Base-by-base conservation (phyloP, 2,797 vertebrate genomes). In the Gephyroberyx darwinii region DNA sequence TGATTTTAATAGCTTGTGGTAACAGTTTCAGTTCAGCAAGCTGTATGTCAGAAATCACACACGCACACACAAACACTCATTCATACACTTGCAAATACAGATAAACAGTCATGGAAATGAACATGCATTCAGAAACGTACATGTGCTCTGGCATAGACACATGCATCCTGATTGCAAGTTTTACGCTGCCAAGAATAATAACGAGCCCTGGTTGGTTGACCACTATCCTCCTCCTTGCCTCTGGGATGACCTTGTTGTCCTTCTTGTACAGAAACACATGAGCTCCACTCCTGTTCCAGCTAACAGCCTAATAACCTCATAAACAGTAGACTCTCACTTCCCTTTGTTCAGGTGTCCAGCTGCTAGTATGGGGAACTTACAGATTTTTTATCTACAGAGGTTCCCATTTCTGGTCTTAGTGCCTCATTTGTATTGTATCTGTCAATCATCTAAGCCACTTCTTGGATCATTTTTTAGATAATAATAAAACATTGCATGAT, bases 1-100 rank as follows among this genome's bases (percentile, higher is more conserved):
- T 83, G 77, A 80, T 82, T 93, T 93, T 91, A 92, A 91, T 92
- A 84, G 87, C 80, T 87, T 84, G 79, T 75, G 71, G 76, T 88
- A 88, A 85, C 76, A 90, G 62, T 75, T 83, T 88, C 71, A 81
- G 75, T 75, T 87, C 71, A 86, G 75, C 73, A 67, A 72, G 80
- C 71, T 68, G 74, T 55, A 84, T 69, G 77, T 80, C 77, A 80
- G 67, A 59, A 79, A 71, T 71, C 35, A 69, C 51, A 51, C 69
- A 62, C 65, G 48, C 43, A 20, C 61, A 54, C 59, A 37, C 55
- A 33, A 53, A 52, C 63, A 59, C 62, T 8, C 26, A 48, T 60
- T 8, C 77, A 64, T 31, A 37, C 50, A 22, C 76, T 17, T 12
- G 2, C 74, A 74, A 20, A 65, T 70, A 75, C 60, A 63, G 20